Conservation (phyloP, 1,140 invertebrate species). For the Sycophila sp. region DNA sequence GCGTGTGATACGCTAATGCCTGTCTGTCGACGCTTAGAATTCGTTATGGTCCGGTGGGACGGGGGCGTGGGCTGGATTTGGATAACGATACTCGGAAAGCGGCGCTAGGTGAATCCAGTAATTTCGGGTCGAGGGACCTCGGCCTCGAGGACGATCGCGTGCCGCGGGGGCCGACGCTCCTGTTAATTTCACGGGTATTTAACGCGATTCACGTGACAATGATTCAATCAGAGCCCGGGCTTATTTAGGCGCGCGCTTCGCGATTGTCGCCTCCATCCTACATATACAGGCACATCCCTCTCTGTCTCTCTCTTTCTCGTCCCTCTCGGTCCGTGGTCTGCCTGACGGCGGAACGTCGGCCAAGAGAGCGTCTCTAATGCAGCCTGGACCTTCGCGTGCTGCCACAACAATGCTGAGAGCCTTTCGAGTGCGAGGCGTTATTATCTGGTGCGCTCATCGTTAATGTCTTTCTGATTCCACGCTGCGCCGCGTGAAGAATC, state of each 20-base stretch:
- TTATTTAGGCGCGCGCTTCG: constrained; percentile 50
- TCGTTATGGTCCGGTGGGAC: too few relatives aligned
- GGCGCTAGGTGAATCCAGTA: background rate
- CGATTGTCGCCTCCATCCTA: constrained; percentile 26
- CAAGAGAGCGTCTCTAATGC: background rate
- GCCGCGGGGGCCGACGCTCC: constrained; percentile 36
- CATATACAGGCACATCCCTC: background rate
- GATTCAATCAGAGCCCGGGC: constrained; percentile 60
- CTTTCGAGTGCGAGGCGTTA: background rate
- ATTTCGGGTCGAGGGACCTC: background rate
- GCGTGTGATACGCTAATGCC: too few relatives aligned
- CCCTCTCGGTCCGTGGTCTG: background rate
- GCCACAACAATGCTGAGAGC: background rate
- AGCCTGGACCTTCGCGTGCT: background rate
- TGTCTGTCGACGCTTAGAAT: too few relatives aligned
- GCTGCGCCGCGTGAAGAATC: background rate
- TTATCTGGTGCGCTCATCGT: constrained; percentile 14
- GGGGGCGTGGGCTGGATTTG: background rate
- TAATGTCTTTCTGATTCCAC: constrained; percentile 11
- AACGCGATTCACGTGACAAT: constrained; percentile 58
- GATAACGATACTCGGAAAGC: constrained; percentile 4
- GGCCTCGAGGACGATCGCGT: background rate
- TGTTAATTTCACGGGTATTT: constrained; percentile 66
- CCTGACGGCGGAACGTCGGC: too few relatives aligned
- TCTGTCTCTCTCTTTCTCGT: background rate